These are phyloP conservation scores for Torymus texanus DNA, from an alignment of 2,888 invertebrate species.

Conservation along the genomic window DNA sequence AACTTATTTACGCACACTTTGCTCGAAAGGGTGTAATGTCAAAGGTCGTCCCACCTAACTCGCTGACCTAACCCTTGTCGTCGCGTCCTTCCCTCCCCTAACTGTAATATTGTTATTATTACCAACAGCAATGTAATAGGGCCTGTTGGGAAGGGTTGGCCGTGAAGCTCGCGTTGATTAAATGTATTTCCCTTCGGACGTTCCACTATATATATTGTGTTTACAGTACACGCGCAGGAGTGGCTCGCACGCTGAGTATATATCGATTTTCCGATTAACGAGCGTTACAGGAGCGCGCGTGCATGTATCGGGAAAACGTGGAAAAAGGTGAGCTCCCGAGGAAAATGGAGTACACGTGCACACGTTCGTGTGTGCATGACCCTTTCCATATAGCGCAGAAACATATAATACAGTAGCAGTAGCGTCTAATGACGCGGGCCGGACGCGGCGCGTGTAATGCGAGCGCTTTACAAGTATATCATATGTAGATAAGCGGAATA, in stretches of 20 bases:
- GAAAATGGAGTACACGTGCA: neutral
- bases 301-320: too few species aligned
- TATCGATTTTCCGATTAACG: constrained; percentile 12
- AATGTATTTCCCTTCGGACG: neutral
- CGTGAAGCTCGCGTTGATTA: neutral
- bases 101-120: constrained; percentile 13
- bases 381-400: too few species aligned
- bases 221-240: neutral
- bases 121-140: neutral
- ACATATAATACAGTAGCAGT: too few species aligned
- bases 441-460: constrained; percentile 41
- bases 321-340: too few species aligned
- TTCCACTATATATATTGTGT: too few species aligned
- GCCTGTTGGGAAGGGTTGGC: neutral
- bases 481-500: constrained; percentile 54
- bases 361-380: neutral
- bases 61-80: neutral
- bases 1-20: too few species aligned
- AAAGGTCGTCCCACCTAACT: too few species aligned
- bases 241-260: neutral
- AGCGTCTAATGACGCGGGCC: neutral
- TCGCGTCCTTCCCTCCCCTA: neutral
- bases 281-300: neutral
- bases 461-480: constrained; percentile 57
- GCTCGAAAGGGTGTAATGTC: too few species aligned